Conservation (phyloP, 2,888 invertebrate species). For the Liodrosophila aerea region DNA sequence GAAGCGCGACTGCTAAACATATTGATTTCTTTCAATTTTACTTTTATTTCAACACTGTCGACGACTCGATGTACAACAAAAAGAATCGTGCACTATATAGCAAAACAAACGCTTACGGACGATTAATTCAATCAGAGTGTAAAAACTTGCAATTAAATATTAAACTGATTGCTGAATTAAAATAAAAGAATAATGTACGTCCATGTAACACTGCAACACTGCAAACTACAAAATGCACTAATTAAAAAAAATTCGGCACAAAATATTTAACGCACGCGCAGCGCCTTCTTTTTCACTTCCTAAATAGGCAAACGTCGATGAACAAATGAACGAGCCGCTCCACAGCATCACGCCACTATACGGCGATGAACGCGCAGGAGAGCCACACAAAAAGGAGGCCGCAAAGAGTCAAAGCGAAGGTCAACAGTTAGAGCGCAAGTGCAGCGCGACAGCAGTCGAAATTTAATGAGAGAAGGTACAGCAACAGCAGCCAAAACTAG, state of each 20-base stretch:
- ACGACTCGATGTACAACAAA: constrained; percentile 57
- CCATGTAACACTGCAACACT: constrained; percentile 65
- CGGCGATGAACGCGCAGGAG: neutral
- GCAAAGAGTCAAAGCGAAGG: neutral
- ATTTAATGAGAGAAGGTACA: too few relatives aligned
- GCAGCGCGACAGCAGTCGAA: neutral
- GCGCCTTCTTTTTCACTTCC: constrained; percentile 53
- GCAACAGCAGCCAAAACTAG: too few relatives aligned
- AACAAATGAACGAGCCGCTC: constrained; percentile 74
- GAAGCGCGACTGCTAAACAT: constrained; percentile 76
- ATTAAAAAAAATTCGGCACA: constrained; percentile 62
- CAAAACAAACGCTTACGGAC: constrained; percentile 51
- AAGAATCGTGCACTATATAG: constrained; percentile 45
- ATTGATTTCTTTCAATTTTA: constrained; percentile 31
- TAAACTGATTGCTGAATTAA: constrained; percentile 9
- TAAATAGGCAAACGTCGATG: constrained; percentile 73
- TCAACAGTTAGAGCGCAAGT: constrained; percentile 1
- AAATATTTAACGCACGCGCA: constrained; percentile 63
- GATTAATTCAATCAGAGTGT: constrained; percentile 22
- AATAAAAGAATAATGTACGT: constrained; percentile 38
- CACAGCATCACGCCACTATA: neutral
- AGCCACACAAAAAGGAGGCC: neutral
- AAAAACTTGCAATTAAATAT: constrained; percentile 2
- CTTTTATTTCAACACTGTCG: constrained; percentile 53
- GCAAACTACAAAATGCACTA: constrained; percentile 65